Conservation (phyloP, 2,888 invertebrate genomes). For the Sminthurinus aureus region DNA sequence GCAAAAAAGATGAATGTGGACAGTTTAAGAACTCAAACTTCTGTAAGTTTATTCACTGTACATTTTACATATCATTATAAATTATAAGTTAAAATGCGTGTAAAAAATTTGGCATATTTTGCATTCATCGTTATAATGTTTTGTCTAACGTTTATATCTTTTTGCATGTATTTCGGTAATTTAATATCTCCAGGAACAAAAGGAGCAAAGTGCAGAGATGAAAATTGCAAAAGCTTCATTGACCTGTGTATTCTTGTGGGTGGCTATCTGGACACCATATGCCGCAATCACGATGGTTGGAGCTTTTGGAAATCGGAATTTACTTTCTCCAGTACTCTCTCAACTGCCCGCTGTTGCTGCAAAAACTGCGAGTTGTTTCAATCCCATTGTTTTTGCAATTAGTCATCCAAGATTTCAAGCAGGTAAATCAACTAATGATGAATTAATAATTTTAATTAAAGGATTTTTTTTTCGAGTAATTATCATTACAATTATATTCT, state of each 20-base stretch:
- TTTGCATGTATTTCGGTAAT: no score
- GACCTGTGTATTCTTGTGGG: slow-evolving; percentile 50
- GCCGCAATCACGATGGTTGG: slow-evolving; percentile 44
- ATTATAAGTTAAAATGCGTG: no score
- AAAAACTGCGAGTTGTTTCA: slow-evolving; percentile 50
- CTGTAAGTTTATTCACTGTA: slow-evolving; percentile 25
- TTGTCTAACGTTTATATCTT: no score
- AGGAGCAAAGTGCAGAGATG: slow-evolving; percentile 49
- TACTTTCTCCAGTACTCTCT: slow-evolving; percentile 48
- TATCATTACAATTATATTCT: no score
- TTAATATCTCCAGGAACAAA: slow-evolving; percentile 31
- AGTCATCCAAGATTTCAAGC: slow-evolving; percentile 39
- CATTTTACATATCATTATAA: no score
- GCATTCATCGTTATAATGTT: no score
- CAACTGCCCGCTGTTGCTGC: slow-evolving; percentile 47
- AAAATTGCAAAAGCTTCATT: slow-evolving; percentile 51
- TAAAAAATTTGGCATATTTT: no score
- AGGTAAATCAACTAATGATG: no score
- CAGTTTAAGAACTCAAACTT: slow-evolving; percentile 38
- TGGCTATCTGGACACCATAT: slow-evolving; percentile 50
- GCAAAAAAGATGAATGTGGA: slow-evolving; percentile 53
- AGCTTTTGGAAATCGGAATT: slow-evolving; percentile 41
- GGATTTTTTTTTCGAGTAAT: no score
- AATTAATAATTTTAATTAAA: no score
- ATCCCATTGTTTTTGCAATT: slow-evolving; percentile 51